Evolutionary conservation across 2,888 invertebrate species (phyloP), one percentile per base, ranked within the genome.

Genomic region (Malacosoma neustria): DNA sequence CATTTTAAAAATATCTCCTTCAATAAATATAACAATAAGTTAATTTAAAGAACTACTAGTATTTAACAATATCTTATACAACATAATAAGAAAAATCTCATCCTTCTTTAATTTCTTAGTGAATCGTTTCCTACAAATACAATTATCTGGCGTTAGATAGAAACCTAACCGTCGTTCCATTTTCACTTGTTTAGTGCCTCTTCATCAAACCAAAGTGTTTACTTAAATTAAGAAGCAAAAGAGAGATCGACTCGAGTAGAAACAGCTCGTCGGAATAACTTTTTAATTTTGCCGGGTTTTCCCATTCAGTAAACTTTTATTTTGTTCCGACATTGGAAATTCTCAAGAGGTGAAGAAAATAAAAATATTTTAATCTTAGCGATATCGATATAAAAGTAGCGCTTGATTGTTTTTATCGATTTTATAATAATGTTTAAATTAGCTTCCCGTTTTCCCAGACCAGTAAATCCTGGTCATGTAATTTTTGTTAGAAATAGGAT

Each of bases 201-300:
- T 76, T 72, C 73, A 74, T 77, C 73, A 65, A 64, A 46, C 51
- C 42, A 46, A 57, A 75, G 79, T 77, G 76, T 77, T 80, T 79
- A 69, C 71, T 70, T 72, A 72, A 79, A 77, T 81, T 79, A 77
- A 73, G 72, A 60, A 56, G 61, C 57, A 45, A 53, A 39, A 44
- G 49, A 53, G 47, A 57, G 60, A 61, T 62, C 49, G 51, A 60
- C 69, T 70, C 52, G 59, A 66, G 61, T 56, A 40, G 36, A 38
- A 35, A 43, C 41, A 47, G 49, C 56, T 50, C 41, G 46, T 54
- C 48, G 45, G 41, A 44, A 46, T 48, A 41, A 47, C 46, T 46
- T 62, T 61, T 60, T 57, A 59, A 60, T 61, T 60, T 57, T 49
- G 22, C 9, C 7, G 22, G 22, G 22, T 22, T 22, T 3, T 9